phyloP scores from a whole-genome alignment of 2,888 invertebrate genomes.

The Eupeodes latifasciatus region DNA sequence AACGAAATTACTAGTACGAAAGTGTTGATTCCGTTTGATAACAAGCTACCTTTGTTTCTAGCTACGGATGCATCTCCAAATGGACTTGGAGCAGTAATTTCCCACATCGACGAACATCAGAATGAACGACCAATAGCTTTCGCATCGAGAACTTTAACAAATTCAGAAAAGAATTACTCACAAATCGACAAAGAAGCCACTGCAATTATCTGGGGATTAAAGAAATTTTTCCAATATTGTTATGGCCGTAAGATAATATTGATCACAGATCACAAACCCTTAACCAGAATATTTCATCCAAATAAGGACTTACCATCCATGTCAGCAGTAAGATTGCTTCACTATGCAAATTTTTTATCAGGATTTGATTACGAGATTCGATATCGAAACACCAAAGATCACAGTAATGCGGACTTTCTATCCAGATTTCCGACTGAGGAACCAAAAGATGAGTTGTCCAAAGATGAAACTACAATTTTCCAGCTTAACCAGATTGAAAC shows the following conservation, averaged over 20 bases:
- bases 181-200: no score
- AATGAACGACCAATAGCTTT: constrained; percentile 10
- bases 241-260: constrained; percentile 59
- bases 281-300: constrained; percentile 57
- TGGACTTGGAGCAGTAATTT: constrained; percentile 68
- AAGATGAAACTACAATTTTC: constrained; percentile 1
- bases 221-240: constrained; percentile 35
- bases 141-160: no score
- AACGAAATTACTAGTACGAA: no score
- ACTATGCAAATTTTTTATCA: constrained; percentile 64
- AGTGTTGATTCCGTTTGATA: background rate
- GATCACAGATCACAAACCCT: constrained; percentile 57
- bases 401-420: no score
- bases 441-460: background rate
- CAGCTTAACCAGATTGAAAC: constrained; percentile 26
- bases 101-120: constrained; percentile 48
- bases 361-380: constrained; percentile 48
- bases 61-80: constrained; percentile 76
- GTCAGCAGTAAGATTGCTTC: constrained; percentile 57
- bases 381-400: constrained; percentile 46
- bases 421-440: background rate
- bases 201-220: constrained; percentile 42
- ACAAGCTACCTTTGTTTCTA: constrained; percentile 70
- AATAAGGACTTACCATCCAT: constrained; percentile 52
- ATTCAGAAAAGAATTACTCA: no score